These are phyloP conservation scores for Drosophila nasuta DNA, from an alignment of 1,140 invertebrate species.

Conservation along the genomic window DNA sequence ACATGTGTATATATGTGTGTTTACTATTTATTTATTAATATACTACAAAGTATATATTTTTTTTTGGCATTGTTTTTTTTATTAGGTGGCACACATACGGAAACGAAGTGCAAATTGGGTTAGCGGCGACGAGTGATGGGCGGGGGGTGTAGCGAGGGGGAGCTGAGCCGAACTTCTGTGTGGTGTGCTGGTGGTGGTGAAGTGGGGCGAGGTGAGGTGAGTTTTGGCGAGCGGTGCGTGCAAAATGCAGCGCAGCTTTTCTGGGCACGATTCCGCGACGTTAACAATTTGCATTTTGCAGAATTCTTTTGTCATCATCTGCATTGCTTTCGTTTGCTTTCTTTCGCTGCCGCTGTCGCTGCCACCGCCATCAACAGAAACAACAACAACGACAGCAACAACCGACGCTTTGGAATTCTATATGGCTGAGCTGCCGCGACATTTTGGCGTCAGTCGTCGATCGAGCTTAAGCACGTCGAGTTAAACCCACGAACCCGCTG, in stretches of 20 bases:
- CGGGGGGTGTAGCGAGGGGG: background rate
- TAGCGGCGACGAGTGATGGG: background rate
- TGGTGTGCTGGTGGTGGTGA: background rate
- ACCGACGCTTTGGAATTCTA: conserved; percentile 58
- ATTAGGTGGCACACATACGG: conserved; percentile 68
- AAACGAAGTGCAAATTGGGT: conserved; percentile 36
- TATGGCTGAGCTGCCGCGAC: conserved; percentile 57
- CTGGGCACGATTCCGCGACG: conserved; percentile 60
- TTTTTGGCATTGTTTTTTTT: background rate
- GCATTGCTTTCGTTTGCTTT: background rate
- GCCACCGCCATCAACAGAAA: background rate
- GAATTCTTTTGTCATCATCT: background rate
- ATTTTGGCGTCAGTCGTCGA: conserved; percentile 59
- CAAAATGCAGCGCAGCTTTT: conserved; percentile 52
- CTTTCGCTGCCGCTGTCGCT: background rate
- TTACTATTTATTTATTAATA: background rate
- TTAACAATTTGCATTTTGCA: conserved; percentile 48
- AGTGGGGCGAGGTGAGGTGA: background rate
- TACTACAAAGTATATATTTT: background rate
- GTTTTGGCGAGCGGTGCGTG: conserved; percentile 49
- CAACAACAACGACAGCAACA: no score
- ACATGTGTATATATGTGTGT: background rate
- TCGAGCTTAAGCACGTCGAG: conserved; percentile 55
- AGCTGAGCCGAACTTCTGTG: background rate
- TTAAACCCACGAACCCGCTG: background rate